Evolutionary conservation across 2,113 vertebrate species (phyloP), one percentile per base, ranked within the genome.

Genomic region (Atherinomorus stipes): DNA sequence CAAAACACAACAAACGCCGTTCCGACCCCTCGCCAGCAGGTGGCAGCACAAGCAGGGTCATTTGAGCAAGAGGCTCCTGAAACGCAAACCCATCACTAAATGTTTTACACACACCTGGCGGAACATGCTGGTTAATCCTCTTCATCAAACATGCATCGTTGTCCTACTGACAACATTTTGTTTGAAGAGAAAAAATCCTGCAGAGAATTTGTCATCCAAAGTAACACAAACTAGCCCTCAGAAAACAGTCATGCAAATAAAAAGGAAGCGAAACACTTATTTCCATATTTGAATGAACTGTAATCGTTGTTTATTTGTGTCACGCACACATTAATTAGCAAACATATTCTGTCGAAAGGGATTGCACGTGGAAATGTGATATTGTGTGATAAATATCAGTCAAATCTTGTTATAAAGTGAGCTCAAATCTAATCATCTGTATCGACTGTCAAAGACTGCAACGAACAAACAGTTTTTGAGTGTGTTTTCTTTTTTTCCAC

Each of bases 51-150:
- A 61, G 11, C 34, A 7, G 2, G 3, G 11, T 7, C 4, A 9
- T 57, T 21, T 28, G 18, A 21, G 18, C 18, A 34, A n/a, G 1
- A 42, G 18, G 2, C 13, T 5, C 54, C 7, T 56, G 82, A 67
- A 80, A 83, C 61, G 50, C 60, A 79, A 81, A 44, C 64, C 62
- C 42, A 37, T 50, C 64, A 59, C 70, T 84, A 76, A 87, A 88
- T 85, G 78, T 87, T 85, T 87, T n/a, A 87, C 74, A 7, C 54
- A 72, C 60, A 80, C 72, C 51, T 74, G 59, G 64, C 67, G 64
- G 28, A 64, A 61, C 59, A n/a, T 2, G 18, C 71, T 52, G 54
- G 63, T 73, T 61, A 69, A 34, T 45, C 31, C 26, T 74, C 42
- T 53, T 80, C 78, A 77, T 78, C 64, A 87, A 84, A 83, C 54